phyloP scores from a whole-genome alignment of 1,140 invertebrate genomes.

The Hycleus cichorii region DNA sequence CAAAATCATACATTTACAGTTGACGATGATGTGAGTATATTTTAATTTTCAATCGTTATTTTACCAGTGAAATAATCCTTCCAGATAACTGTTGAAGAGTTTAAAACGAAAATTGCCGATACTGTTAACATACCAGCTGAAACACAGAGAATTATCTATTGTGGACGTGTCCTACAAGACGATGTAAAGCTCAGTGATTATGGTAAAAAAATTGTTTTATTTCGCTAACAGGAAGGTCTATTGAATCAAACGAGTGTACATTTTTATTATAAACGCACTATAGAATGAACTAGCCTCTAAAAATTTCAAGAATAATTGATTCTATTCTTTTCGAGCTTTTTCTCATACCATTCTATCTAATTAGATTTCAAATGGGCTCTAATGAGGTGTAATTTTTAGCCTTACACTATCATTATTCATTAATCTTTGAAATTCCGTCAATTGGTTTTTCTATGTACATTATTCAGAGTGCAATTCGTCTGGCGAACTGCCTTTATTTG shows the following conservation, averaged over 20 bases:
- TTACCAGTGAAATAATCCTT: slow-evolving; percentile 20
- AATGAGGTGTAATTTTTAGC: too few relatives aligned
- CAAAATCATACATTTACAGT: slow-evolving; percentile 80
- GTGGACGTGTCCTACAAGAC: slow-evolving; percentile 84
- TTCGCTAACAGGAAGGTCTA: not conserved
- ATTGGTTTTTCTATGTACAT: too few relatives aligned
- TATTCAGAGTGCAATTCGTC: too few relatives aligned
- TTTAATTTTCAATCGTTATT: not conserved
- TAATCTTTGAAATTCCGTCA: too few relatives aligned
- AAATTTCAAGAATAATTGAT: too few relatives aligned
- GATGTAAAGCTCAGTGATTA: slow-evolving; percentile 82
- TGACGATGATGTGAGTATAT: slow-evolving; percentile 72
- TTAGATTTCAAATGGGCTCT: too few relatives aligned
- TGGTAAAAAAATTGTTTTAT: slow-evolving; percentile 48
- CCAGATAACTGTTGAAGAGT: slow-evolving; percentile 77
- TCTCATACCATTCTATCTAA: too few relatives aligned
- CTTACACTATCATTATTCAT: too few relatives aligned
- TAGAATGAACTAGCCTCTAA: too few relatives aligned
- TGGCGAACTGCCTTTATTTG: too few relatives aligned
- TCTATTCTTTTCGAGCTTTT: too few relatives aligned
- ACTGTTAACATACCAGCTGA: slow-evolving; percentile 69
- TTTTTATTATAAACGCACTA: not conserved
- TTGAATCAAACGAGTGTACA: not conserved
- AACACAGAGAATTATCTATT: slow-evolving; percentile 85
- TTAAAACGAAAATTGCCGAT: slow-evolving; percentile 78